Evolutionary conservation across 1,140 invertebrate genomes (phyloP), one percentile per base, ranked within the genome.

Genomic region (Arctopsyche grandis): DNA sequence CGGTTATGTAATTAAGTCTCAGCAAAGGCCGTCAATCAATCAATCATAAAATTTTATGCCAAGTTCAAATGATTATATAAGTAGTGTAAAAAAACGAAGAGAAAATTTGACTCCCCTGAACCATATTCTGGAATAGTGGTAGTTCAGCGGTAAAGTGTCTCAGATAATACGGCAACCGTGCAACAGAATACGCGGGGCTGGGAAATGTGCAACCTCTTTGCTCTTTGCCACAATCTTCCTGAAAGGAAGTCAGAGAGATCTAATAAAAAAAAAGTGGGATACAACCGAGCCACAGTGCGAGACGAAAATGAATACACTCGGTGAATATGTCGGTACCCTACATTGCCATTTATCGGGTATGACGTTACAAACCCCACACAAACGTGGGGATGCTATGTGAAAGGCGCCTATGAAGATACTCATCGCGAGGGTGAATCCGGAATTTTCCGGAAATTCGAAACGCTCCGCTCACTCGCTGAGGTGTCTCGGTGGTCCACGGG

Each of bases 111-210:
- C 24, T 66, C 52, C 60, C 22, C 80, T 69, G 80, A 19, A 44
- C 63, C 43, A 81, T 78, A 81, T 78, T 75, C 58, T 66, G 43
- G 38, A 56, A 46, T n/a, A 76, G 48, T 66, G 63, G 63, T 78
- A 78, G 76, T 81, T 77, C 75, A 14, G 22, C 48, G 21, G 21
- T 75, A 75, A 81, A 81, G 69, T 75, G 76, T 60, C 29, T 69
- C 16, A 78, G 80, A 81, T 81, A 78, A 77, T 73, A 56, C 58
- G 43, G 22, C 10, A 14, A 22, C 73, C 70, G 58, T 77, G 58
- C 76, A 77, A 77, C 80, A 78, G 56, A 66, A 46, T 22, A 70
- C 16, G 5, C 43, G 12, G 58, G 22, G 69, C 19, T 19, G 69
- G 70, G 58, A 78, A 77, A 75, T 78, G 58, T 73, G 77, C 58